Base-by-base conservation (phyloP, 2,113 vertebrate genomes). In the Pitta sordida region DNA sequence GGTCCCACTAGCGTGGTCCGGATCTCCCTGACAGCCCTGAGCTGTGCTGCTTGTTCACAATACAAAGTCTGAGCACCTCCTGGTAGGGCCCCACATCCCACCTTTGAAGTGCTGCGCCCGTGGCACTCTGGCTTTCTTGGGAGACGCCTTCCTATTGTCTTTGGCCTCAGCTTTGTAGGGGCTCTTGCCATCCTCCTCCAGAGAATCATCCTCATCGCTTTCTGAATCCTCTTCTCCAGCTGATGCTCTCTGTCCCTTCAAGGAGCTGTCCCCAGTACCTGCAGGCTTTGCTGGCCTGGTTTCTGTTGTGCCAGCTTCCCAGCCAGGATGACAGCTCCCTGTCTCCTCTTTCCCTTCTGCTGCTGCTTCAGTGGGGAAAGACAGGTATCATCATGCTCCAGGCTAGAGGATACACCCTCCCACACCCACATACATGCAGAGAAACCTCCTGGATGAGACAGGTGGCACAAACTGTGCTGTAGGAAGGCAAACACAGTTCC, bases 41-140 rank as follows among this genome's bases (percentile, higher is more conserved):
- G 18, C 39, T 43, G 11, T 4, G 27, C 51, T 58, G 27, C n/a
- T 43, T 34, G 22, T 17, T 90, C 29, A 20, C 12, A 64, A 43
- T 5, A 44, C 6, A 88, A 80, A 88, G 46, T 13, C 46, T 1
- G 0, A 56, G 53, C 6, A 68, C 37, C 17, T 79, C 43, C 23
- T 4, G 1, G 16, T 9, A 55, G 7, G 5, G 37, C 32, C 41
- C 36, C 1, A 0, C 23, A 46, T 77, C 63, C 15, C 97, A 98
- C 98, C 97, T 97, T 91, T 95, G 83, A 97, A 91, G 10, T 67
- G 95, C 65, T 92, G 95, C 27, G 56, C 6, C 55, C 3, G 69
- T 2, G 17, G 55, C 8, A 53, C 67, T 30, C 90, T 90, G 43
- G 29, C 48, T 80, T 93, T 93, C 73, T 96, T 21, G 2, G 86